These are phyloP conservation scores for Paragorgia papillata DNA, from an alignment of 92 coral and sea anemone genomes.

Conservation along the genomic window DNA sequence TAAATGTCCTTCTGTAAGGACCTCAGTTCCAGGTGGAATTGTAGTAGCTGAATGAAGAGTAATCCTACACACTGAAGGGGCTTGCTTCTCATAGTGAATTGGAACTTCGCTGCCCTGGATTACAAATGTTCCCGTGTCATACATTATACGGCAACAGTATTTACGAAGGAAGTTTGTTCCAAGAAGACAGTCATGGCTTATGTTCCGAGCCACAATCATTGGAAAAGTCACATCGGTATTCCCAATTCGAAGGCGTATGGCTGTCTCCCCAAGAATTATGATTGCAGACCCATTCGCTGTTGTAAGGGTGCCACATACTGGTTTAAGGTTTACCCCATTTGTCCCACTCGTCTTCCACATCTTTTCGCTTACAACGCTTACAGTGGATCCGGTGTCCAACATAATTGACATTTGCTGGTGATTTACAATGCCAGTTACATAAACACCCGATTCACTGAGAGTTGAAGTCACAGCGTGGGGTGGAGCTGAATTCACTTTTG, in stretches of 20 bases:
- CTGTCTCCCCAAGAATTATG: conserved; percentile 32
- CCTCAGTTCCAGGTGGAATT: background rate
- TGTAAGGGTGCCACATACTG: conserved; percentile 30
- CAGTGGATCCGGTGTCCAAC: conserved; percentile 54
- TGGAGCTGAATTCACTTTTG: conserved; percentile 38
- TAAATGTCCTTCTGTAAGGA: background rate
- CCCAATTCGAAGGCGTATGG: conserved; percentile 42
- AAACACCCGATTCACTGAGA: conserved; percentile 38
- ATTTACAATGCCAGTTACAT: conserved; percentile 44
- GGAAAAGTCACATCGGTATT: conserved; percentile 30
- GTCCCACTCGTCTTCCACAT: conserved; percentile 53
- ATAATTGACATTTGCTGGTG: conserved; percentile 45
- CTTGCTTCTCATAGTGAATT: conserved; percentile 20
- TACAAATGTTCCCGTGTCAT: conserved; percentile 43
- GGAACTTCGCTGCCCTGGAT: conserved; percentile 44
- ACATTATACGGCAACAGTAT: conserved; percentile 39
- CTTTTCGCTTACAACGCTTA: conserved; percentile 38
- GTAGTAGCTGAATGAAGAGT: conserved; percentile 11
- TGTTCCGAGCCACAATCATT: conserved; percentile 36
- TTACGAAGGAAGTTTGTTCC: conserved; percentile 42
- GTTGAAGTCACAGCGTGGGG: conserved; percentile 18
- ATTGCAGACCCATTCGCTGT: conserved; percentile 21
- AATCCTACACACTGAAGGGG: conserved; percentile 48
- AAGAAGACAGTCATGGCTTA: conserved; percentile 43
- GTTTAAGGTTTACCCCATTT: conserved; percentile 35